These are phyloP conservation scores for Arnoldichthys spilopterus DNA, from an alignment of 2,797 vertebrate species.

Conservation along the genomic window DNA sequence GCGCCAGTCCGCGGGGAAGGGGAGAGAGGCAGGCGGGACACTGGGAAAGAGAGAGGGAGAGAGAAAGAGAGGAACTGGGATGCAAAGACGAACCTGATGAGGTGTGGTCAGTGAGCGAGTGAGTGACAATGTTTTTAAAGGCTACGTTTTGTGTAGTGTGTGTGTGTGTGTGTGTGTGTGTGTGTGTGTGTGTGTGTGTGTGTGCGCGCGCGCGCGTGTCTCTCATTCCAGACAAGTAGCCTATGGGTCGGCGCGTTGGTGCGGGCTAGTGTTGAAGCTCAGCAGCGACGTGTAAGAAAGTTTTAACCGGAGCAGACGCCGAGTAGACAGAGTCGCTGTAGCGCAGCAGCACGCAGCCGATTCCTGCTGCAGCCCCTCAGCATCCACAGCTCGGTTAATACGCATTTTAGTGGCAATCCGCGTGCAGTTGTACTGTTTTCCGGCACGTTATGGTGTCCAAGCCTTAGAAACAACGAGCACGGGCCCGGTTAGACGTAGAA, in stretches of 20 bases:
- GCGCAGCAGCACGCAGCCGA: too few species aligned
- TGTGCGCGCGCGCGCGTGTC: too few species aligned
- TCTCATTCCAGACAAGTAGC: too few species aligned
- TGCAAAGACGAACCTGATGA: slow-evolving; percentile 68
- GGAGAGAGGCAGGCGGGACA: slow-evolving; percentile 59
- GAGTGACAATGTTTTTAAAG: slow-evolving; percentile 75
- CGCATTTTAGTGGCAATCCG: too few species aligned
- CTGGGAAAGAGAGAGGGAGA: slow-evolving; percentile 56
- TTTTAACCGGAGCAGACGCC: not conserved
- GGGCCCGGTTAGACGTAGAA: too few species aligned
- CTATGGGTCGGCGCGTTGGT: too few species aligned
- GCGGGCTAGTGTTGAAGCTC: slow-evolving; percentile 1
- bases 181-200: slow-evolving; percentile 17
- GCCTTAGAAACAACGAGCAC: too few species aligned
- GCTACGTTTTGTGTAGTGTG: slow-evolving; percentile 68
- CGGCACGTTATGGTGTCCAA: too few species aligned
- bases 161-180: slow-evolving; percentile 17
- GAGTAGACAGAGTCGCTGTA: not conserved
- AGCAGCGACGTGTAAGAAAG: slow-evolving; percentile 46
- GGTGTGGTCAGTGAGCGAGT: slow-evolving; percentile 76
- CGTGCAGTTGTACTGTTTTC: too few species aligned
- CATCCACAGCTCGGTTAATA: too few species aligned
- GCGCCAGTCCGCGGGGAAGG: slow-evolving; percentile 58
- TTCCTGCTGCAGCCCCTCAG: too few species aligned
- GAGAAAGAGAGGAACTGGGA: slow-evolving; percentile 56